phyloP scores from a whole-genome alignment of 1,140 invertebrate species.

The Metopolophium dirhodum region DNA sequence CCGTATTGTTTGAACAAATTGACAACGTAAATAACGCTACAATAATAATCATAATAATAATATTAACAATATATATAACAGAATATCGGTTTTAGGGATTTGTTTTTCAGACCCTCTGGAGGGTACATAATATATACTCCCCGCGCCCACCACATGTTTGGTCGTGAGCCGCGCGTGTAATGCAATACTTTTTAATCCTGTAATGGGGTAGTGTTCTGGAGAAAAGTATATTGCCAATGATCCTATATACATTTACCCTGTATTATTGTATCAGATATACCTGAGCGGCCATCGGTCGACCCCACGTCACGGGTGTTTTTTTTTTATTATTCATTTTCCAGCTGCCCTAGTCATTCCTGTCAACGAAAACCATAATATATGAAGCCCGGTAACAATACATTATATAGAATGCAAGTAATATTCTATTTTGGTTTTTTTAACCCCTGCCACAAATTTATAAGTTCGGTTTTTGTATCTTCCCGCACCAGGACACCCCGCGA shows the following conservation, averaged over 20 bases:
- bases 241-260: slow-evolving; percentile 43
- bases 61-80: neutral
- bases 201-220: slow-evolving; percentile 29
- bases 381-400: slow-evolving; percentile 38
- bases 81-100: slow-evolving; percentile 44
- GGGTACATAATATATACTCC: neutral
- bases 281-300: neutral
- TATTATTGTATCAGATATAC: slow-evolving; percentile 44
- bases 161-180: neutral
- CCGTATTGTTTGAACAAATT: slow-evolving; percentile 43
- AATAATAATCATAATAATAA: slow-evolving; percentile 28
- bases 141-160: neutral
- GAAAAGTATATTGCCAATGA: slow-evolving; percentile 35
- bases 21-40: slow-evolving; percentile 17
- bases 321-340: slow-evolving; percentile 27
- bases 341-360: slow-evolving; percentile 31
- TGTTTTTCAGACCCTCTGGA: slow-evolving; percentile 25
- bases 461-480: slow-evolving; percentile 13
- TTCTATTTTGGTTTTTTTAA: slow-evolving; percentile 26
- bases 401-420: slow-evolving; percentile 28
- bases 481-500: neutral
- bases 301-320: neutral
- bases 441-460: slow-evolving; percentile 23
- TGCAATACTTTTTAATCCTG: slow-evolving; percentile 53
- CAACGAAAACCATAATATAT: slow-evolving; percentile 49